Evolutionary conservation across 2,113 vertebrate species (phyloP), one percentile per base, ranked within the genome.

Genomic region (Arothron firmamentum): DNA sequence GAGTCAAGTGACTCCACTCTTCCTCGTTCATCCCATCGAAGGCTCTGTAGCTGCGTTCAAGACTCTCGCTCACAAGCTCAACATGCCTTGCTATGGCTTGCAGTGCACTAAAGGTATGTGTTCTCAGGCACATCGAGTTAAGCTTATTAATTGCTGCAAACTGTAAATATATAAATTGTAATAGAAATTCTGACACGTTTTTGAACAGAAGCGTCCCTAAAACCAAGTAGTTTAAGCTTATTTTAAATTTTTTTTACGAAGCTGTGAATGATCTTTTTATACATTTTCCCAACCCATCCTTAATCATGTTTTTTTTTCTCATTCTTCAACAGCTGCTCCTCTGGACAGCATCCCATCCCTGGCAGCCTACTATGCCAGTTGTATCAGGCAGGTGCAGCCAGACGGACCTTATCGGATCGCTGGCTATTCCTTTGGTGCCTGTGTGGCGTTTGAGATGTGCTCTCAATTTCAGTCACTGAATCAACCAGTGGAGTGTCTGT

Each of bases 371-470:
- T 99, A 99, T 21, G 84, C 95, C 1, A 79, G 86, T 46, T 96
- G 94, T 19, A 79, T 99, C 77, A 90, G 89, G 76, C 90, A 94
- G 74, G 90, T 95, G 4, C 96, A 98, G 84, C 88, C 93, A 0
- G 93, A 95, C n/a, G 96, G 96, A 1, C 96, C 95, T 0, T 98
- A 97, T 66, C 90, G 93, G 8, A 85, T 98, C 0, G 94, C 94
- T 0, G 97, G 97, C 34, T 99, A 99, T 73, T 99, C 97, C 0
- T 99, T 94, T 0, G 96, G 97, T 5, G 97, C 97, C 48, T 99
- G 97, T 1, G 96, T 99, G 62, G 97, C 97, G 23, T 98, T 99
- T 56, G 97, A 99, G 85, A 98, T 98, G 91, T 96, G 94, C 73
- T 94, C 92, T 3, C 96, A 98, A 75, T 90, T 99, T 64, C 94